Percentiles rank a stretch among this genome's conserved stretches.
Conservation (phyloP, 2,888 invertebrate genomes). For the Standfussiana lucernea region DNA sequence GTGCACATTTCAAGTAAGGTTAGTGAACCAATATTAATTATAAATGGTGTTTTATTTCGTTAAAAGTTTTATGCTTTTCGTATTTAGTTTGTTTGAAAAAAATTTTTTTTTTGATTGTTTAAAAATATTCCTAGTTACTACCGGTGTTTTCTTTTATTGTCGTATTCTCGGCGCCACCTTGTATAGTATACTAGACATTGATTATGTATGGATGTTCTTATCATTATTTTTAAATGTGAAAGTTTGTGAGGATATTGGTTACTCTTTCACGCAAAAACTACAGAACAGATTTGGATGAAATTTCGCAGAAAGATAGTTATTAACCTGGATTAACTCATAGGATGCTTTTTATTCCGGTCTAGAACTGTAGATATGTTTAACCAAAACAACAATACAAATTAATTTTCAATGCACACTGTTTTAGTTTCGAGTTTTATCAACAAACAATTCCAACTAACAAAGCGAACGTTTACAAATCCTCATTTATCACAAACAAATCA, state of each 20-base stretch:
- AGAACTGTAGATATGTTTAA: neutral
- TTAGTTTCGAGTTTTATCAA: conserved; percentile 24
- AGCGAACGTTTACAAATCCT: conserved; percentile 39
- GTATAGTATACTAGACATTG: neutral
- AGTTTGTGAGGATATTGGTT: neutral
- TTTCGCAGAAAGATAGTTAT: neutral
- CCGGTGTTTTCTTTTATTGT: no score
- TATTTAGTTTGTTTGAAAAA: no score
- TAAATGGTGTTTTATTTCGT: no score
- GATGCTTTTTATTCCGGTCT: neutral
- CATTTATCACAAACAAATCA: conserved; percentile 34
- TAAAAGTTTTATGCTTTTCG: no score
- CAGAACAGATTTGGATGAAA: neutral
- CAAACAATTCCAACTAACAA: conserved; percentile 26
- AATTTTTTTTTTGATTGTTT: no score
- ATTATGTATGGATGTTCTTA: neutral
- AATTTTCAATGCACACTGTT: neutral
- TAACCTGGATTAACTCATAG: neutral
- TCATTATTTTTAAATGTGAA: neutral
- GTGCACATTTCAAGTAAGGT: no score
- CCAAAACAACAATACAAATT: neutral
- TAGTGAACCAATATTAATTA: no score
- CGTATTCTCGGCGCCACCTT: no score
- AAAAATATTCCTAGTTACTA: no score
- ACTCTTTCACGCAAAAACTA: neutral